phyloP scores from a whole-genome alignment of 2,113 vertebrate species.

The Ursus arctos region DNA sequence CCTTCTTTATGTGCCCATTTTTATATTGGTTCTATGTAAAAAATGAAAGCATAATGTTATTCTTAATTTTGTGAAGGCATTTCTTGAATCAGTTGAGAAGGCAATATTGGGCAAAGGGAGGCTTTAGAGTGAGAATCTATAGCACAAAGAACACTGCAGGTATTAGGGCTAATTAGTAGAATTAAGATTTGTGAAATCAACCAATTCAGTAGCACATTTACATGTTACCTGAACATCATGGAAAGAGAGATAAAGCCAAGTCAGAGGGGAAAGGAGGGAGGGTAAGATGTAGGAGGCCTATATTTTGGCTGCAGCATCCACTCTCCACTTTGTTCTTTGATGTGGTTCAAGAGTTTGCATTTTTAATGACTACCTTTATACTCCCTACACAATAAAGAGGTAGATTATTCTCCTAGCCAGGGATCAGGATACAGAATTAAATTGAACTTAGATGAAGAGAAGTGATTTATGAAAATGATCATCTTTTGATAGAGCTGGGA shows the following conservation, averaged over 20 bases:
- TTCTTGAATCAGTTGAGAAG: conserved; percentile 53
- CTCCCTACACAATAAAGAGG: background rate
- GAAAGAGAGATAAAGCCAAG: conserved; percentile 34
- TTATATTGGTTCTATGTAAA: background rate
- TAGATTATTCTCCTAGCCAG: background rate
- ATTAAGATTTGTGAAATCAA: conserved; percentile 7
- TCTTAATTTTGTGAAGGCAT: conserved; percentile 34
- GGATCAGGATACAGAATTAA: background rate
- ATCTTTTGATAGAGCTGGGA: background rate
- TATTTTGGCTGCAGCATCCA: background rate
- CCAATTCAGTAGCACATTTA: conserved; percentile 2
- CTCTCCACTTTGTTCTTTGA: background rate
- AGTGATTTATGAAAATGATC: conserved; percentile 43
- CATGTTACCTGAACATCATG: background rate
- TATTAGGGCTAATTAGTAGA: background rate
- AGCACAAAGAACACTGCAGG: background rate
- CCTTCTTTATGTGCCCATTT: conserved; percentile 37
- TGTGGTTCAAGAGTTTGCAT: background rate
- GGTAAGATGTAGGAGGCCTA: background rate
- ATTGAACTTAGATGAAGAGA: conserved; percentile 35
- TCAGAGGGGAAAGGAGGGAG: too few relatives aligned
- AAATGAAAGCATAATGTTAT: background rate
- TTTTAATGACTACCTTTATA: background rate
- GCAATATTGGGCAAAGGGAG: background rate
- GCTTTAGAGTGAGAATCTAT: conserved; percentile 35